Conservation (phyloP, 2,797 vertebrate species). For the Semaprochilodus insignis region DNA sequence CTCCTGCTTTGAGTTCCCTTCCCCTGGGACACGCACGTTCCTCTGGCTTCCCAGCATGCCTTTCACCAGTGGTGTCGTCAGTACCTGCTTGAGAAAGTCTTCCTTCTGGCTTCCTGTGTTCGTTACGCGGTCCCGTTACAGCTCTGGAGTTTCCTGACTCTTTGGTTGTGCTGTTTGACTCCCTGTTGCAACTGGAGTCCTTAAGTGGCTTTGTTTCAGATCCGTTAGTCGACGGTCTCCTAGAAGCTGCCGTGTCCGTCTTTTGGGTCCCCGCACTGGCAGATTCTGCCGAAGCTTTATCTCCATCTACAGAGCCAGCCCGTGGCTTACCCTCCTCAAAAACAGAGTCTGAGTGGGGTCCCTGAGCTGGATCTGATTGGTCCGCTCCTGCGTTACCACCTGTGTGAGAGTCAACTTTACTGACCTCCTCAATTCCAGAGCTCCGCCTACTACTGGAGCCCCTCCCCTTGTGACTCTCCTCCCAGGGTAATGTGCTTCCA, state of each 20-base stretch:
- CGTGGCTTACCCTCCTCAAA: constrained; percentile 72
- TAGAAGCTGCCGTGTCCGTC: constrained; percentile 47
- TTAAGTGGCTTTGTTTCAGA: constrained; percentile 44
- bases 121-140: constrained; percentile 17
- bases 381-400: constrained; percentile 61
- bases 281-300: constrained; percentile 66
- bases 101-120: constrained; percentile 44
- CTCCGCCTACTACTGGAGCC: constrained; percentile 58
- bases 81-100: constrained; percentile 47
- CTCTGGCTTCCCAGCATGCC: constrained; percentile 64
- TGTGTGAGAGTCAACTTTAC: constrained; percentile 55
- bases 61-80: constrained; percentile 47
- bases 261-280: constrained; percentile 61
- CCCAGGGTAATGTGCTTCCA: constrained; percentile 56
- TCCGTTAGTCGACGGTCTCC: constrained; percentile 31
- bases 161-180: constrained; percentile 26
- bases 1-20: constrained; percentile 77
- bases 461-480: constrained; percentile 60
- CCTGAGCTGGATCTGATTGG: constrained; percentile 68
- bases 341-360: constrained; percentile 75
- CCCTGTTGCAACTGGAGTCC: constrained; percentile 32
- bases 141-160: constrained; percentile 22
- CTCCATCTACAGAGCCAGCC: constrained; percentile 52
- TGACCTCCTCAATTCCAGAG: constrained; percentile 49
- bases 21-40: constrained; percentile 71